Base-by-base conservation (phyloP, 2,797 vertebrate genomes). In the Sebastes taczanowskii region DNA sequence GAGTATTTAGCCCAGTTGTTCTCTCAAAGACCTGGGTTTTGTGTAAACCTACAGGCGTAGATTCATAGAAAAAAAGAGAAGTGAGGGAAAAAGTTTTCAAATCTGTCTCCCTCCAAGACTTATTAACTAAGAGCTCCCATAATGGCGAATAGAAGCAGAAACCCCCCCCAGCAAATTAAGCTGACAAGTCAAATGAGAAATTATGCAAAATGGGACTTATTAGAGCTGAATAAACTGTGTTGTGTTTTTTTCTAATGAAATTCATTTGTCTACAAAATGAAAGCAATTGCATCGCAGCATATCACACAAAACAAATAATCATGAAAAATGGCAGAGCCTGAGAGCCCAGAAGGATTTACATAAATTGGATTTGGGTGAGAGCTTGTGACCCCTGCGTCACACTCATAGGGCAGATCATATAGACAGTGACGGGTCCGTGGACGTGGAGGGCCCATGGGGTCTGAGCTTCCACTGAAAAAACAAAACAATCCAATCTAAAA, bases 151-250 rank as follows among this genome's bases (percentile, higher is more conserved):
- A 27, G 68, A 82, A 76, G 62, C 22, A 35, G 64, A 14, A 68
- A 69, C 23, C 23, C 23, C 23, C 0, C 59, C 55, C 29, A 82
- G 84, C 81, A 91, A 92, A 94, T 93, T 88, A 94, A 75, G 73
- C 83, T 68, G 86, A 88, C 86, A 85, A 88, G 88, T 76, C 78
- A 88, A 86, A 89, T 84, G 88, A 90, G 77, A 87, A 92, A 93
- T 91, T 78, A 93, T 88, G 85, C 86, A 92, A 92, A 92, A 87
- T 73, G 42, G 71, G 71, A 82, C 77, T 86, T 86, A 94, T 89
- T 78, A 81, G 80, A 82, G 85, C 55, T 81, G 73, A 84, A 92
- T 89, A 86, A 90, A 88, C 86, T 42, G 71, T 74, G 70, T 75
- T 74, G 78, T 78, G 42, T 65, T 35, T 76, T 77, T 70, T 68